phyloP scores from a whole-genome alignment of 1,140 invertebrate genomes.

The Drosophila aff. region DNA sequence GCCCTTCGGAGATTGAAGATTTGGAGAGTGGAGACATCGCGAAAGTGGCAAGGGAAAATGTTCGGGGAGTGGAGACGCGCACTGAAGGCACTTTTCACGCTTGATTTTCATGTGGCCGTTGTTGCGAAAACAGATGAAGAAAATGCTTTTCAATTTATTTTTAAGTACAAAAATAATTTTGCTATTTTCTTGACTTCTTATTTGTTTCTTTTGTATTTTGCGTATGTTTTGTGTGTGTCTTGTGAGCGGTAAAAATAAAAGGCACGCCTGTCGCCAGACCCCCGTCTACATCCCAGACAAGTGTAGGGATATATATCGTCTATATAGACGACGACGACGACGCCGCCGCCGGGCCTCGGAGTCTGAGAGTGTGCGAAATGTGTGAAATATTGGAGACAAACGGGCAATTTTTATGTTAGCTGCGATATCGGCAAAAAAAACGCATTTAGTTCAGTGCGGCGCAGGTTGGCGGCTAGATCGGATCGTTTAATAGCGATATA shows the following conservation, averaged over 20 bases:
- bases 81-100: conserved; percentile 64
- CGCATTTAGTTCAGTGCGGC: conserved; percentile 78
- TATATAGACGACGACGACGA: conserved; percentile 41
- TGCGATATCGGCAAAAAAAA: conserved; percentile 48
- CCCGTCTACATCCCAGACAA: conserved; percentile 37
- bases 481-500: conserved; percentile 52
- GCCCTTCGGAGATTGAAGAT: conserved; percentile 21
- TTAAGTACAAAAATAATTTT: conserved; percentile 83
- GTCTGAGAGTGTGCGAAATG: conserved; percentile 44
- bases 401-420: conserved; percentile 80
- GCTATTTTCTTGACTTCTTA: conserved; percentile 30
- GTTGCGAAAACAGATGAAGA: conserved; percentile 77
- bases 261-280: conserved; percentile 47
- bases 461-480: conserved; percentile 80
- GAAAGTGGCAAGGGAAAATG: background rate
- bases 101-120: conserved; percentile 77
- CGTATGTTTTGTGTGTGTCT: conserved; percentile 10
- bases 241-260: conserved; percentile 56
- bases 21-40: conserved; percentile 30
- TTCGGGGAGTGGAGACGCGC: background rate
- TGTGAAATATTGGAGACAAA: conserved; percentile 84
- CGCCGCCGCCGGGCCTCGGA: conserved; percentile 6
- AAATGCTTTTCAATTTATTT: conserved; percentile 84
- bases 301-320: conserved; percentile 47
- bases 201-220: conserved; percentile 26